Percentiles rank a stretch among this genome's conserved stretches.
Evolutionary conservation across 2,888 invertebrate genomes (phyloP).

Genomic region (Portevinia maculata): DNA sequence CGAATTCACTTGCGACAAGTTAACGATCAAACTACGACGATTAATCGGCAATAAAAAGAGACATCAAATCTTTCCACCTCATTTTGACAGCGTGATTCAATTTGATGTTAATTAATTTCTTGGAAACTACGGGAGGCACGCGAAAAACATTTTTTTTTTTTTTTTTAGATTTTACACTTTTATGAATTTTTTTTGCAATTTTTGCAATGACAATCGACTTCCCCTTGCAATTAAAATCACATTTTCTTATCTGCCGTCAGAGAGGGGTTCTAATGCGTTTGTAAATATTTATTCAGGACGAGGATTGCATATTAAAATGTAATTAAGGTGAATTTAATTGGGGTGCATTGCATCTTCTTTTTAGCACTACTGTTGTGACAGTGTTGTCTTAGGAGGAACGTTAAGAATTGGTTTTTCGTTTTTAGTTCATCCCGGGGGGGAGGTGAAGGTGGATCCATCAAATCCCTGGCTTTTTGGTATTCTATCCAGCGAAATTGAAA

Average conservation of each 20-base stretch:
- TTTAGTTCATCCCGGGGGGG: neutral
- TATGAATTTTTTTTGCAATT: conserved; percentile 1
- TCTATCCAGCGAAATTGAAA: neutral
- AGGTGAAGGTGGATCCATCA: neutral
- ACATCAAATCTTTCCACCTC: neutral
- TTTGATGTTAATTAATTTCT: neutral
- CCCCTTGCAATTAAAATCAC: too few species aligned
- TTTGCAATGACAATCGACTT: too few species aligned
- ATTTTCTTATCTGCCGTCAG: conserved; percentile 32
- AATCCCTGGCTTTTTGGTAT: neutral
- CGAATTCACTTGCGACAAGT: neutral
- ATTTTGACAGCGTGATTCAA: neutral
- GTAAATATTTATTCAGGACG: conserved; percentile 45
- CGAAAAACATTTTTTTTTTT: too few species aligned
- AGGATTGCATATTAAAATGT: conserved; percentile 54
- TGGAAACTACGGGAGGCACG: too few species aligned
- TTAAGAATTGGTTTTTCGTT: neutral
- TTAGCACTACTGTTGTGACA: neutral
- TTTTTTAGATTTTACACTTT: conserved; percentile 9
- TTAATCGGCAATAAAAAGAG: neutral
- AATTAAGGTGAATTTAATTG: conserved; percentile 51
- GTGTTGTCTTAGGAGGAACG: conserved; percentile 14
- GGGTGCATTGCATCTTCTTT: conserved; percentile 13
- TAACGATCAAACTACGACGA: neutral
- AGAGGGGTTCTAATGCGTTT: conserved; percentile 16